Evolutionary conservation across 1,140 invertebrate species (phyloP).

Genomic region (Cataglyphis hispanica): DNA sequence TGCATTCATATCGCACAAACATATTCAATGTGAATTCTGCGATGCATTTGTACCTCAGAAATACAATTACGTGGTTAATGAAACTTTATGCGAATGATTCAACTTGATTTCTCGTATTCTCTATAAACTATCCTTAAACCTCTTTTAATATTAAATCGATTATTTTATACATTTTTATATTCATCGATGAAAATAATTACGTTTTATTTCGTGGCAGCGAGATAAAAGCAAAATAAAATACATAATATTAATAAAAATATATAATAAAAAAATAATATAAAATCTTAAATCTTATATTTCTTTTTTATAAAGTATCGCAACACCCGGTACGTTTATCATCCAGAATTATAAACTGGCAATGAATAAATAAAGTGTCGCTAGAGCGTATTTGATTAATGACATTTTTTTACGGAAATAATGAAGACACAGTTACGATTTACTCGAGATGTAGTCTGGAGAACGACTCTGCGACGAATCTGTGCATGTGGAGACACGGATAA

Average conservation of each 20-base stretch:
- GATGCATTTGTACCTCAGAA: background rate
- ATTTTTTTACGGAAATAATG: background rate
- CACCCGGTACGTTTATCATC: background rate
- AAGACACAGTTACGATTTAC: constrained; percentile 52
- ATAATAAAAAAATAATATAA: background rate
- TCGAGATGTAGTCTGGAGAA: constrained; percentile 17
- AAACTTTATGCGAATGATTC: background rate
- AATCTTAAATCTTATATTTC: background rate
- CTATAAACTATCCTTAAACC: background rate
- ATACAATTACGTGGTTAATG: background rate
- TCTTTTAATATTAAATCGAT: constrained; percentile 14
- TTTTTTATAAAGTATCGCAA: background rate
- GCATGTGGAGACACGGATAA: constrained; percentile 43
- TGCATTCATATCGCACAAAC: constrained; percentile 13
- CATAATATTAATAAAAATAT: background rate
- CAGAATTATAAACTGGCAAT: background rate
- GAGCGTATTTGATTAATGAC: background rate
- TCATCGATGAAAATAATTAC: background rate
- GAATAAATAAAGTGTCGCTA: background rate
- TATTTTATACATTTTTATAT: background rate
- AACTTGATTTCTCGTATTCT: background rate
- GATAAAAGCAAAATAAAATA: background rate
- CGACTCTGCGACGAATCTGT: constrained; percentile 52
- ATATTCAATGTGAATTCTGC: background rate
- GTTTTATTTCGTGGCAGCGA: background rate